These are phyloP conservation scores for Ophion ellenae DNA, from an alignment of 2,888 invertebrate genomes.

Conservation along the genomic window DNA sequence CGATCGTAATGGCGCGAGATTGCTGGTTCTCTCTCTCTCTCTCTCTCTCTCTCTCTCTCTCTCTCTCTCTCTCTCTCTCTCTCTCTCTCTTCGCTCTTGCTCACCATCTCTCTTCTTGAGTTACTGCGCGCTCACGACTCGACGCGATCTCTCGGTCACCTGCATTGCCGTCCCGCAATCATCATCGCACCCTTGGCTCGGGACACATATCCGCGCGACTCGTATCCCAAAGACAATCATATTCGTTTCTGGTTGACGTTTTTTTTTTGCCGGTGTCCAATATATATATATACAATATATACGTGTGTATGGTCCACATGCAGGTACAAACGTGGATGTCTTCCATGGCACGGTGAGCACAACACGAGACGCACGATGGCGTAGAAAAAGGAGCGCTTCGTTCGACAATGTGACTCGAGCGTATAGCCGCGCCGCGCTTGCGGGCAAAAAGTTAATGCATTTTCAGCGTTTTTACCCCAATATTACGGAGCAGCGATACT, in stretches of 20 bases:
- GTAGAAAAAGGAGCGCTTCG: conserved; percentile 38
- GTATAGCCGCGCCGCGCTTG: conserved; percentile 67
- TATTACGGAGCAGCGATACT: conserved; percentile 75
- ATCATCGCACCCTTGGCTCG: conserved; percentile 26
- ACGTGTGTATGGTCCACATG: too few species aligned
- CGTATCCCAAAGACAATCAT: conserved; percentile 1
- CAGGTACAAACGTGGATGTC: too few species aligned
- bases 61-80: conserved; percentile 39
- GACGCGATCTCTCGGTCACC: conserved; percentile 57
- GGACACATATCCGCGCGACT: background rate
- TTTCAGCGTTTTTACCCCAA: conserved; percentile 80
- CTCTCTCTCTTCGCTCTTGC: conserved; percentile 64
- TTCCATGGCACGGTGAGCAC: conserved; percentile 65
- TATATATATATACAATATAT: too few species aligned
- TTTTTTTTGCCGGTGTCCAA: background rate
- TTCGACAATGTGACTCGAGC: conserved; percentile 75
- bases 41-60: too few species aligned
- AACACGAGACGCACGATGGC: conserved; percentile 70
- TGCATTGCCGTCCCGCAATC: conserved; percentile 19
- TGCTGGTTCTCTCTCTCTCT: conserved; percentile 63
- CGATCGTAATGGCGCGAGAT: conserved; percentile 80
- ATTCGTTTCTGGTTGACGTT: background rate
- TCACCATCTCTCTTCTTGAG: conserved; percentile 64
- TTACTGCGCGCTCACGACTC: conserved; percentile 60
- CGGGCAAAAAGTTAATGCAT: conserved; percentile 81